Evolutionary conservation across 2,888 invertebrate genomes (phyloP), one percentile per base, ranked within the genome.

Genomic region (Synanthedon andrenaeformis): DNA sequence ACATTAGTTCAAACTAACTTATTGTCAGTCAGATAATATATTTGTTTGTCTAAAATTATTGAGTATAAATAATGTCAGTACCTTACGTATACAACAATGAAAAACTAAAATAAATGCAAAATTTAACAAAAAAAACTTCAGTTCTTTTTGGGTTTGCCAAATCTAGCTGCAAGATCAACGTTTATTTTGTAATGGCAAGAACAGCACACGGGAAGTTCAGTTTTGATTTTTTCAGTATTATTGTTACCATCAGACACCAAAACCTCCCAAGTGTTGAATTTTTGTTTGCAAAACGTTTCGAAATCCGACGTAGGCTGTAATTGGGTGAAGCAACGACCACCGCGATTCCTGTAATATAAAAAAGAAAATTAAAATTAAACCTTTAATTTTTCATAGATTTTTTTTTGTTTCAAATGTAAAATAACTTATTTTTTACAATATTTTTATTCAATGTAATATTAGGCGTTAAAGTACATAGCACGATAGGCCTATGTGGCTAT

Each of bases 181-280:
- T 5, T 59, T 1, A 19, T 59, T 56, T 68, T 78, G 55, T 82
- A 84, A 53, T 74, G 73, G 52, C 86, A 86, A 3, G 81, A 78
- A 55, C 85, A 86, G 60, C 85, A 86, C 0, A 79, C 70, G 0
- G 85, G 85, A 0, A 85, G 64, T 11, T 76, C 71, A 0, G 72
- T 67, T 23, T 67, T 69, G 1, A 79, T 63, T 14, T 64, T 72
- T 57, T 82, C 78, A 0, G 79, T 70, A 4, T 74, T 70, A 2
- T 69, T 66, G 2, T 70, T 65, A 1, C 66, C 76, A 11, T 68
- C 68, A 0, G 66, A 58, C 0, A 84, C 85, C 1, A 82, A 58
- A 11, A 86, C 69, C 56, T 81, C 74, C 82, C 83, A 86, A 0
- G 67, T 65, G 58, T 67, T 77, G 61, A 64, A 74, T 55, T 75